Conservation (phyloP, 2,888 invertebrate species). For the Eilema sororculum region DNA sequence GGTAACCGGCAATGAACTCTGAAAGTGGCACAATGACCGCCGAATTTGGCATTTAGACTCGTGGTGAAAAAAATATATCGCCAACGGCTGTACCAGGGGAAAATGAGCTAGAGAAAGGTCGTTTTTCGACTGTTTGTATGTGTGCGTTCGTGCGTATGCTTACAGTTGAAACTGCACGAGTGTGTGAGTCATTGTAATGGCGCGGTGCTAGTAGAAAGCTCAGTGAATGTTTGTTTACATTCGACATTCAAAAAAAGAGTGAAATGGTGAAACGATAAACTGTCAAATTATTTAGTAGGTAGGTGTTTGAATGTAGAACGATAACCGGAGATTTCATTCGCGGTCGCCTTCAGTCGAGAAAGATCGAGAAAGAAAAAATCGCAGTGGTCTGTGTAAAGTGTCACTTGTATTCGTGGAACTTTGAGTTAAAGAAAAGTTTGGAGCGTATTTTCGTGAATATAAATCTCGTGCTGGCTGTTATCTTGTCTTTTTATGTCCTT, state of each 20-base stretch:
- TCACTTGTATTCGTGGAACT: background rate
- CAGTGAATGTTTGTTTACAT: slow-evolving; percentile 67
- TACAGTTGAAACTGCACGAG: slow-evolving; percentile 56
- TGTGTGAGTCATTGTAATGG: slow-evolving; percentile 48
- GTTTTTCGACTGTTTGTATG: slow-evolving; percentile 54
- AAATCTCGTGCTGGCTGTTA: background rate
- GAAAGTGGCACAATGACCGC: slow-evolving; percentile 77
- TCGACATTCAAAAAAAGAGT: slow-evolving; percentile 64
- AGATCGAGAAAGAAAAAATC: slow-evolving; percentile 6
- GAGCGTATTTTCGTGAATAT: background rate
- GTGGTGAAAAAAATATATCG: slow-evolving; percentile 74
- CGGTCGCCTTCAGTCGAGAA: background rate
- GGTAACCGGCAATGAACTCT: slow-evolving; percentile 78
- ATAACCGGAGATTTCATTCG: slow-evolving; percentile 8
- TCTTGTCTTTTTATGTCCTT: background rate
- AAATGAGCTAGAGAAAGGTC: slow-evolving; percentile 80
- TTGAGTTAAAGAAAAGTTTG: background rate
- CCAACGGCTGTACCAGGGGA: slow-evolving; percentile 75
- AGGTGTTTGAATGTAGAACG: slow-evolving; percentile 54
- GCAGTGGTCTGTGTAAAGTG: background rate
- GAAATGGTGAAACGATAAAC: slow-evolving; percentile 62
- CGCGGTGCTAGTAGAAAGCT: slow-evolving; percentile 67
- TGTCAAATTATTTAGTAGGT: slow-evolving; percentile 57
- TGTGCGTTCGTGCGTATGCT: slow-evolving; percentile 56
- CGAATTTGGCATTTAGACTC: slow-evolving; percentile 71